These are phyloP conservation scores for Plutella xylostella DNA, from an alignment of 2,888 invertebrate species.

Conservation along the genomic window DNA sequence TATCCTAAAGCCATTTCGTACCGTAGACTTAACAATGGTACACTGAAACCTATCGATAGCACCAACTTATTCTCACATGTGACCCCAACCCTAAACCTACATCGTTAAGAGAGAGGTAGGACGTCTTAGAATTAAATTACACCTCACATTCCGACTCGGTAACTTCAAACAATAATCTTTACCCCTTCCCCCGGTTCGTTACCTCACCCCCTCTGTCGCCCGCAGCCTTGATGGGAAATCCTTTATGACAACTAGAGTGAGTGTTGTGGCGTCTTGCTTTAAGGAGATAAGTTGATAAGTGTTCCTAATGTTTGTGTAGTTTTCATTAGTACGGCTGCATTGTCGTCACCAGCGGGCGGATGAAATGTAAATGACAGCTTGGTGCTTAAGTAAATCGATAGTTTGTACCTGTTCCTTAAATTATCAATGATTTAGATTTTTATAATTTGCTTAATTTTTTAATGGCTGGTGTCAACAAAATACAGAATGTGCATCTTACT, in stretches of 20 bases:
- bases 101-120: conserved; percentile 42
- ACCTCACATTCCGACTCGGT: conserved; percentile 40
- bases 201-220: conserved; percentile 10
- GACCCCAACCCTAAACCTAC: conserved; percentile 20
- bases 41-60: conserved; percentile 12
- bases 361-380: no score
- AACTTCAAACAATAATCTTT: conserved; percentile 64
- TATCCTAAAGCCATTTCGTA: no score
- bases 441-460: no score
- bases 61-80: conserved; percentile 5
- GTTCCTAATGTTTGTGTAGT: no score
- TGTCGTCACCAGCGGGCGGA: no score
- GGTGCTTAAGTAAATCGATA: no score
- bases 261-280: conserved; percentile 37
- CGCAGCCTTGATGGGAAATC: conserved; percentile 14
- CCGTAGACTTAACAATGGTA: no score
- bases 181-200: conserved; percentile 19
- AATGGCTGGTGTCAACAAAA: no score
- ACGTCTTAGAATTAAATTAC: conserved; percentile 60
- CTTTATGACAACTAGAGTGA: conserved; percentile 41
- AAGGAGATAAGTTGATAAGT: conserved; percentile 42
- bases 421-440: no score
- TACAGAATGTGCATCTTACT: no score
- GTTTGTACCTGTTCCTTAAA: no score
- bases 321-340: no score